These are phyloP conservation scores for Spodoptera picta DNA, from an alignment of 2,888 invertebrate species.

Conservation along the genomic window DNA sequence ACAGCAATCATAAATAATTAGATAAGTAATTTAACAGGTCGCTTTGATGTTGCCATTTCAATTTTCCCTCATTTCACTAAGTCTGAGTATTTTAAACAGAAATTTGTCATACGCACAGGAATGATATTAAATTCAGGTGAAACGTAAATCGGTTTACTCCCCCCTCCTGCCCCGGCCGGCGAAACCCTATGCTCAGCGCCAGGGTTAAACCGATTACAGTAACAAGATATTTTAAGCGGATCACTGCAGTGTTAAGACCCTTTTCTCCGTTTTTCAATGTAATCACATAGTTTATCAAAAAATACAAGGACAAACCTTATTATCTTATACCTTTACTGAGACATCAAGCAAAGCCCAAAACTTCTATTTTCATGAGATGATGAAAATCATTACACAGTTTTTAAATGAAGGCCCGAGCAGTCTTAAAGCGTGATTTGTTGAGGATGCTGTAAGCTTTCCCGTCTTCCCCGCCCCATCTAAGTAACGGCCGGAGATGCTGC, in stretches of 20 bases:
- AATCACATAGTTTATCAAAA: slow-evolving; percentile 34
- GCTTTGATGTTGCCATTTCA: slow-evolving; percentile 40
- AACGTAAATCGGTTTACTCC: slow-evolving; percentile 71
- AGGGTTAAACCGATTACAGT: slow-evolving; percentile 82
- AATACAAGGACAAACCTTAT: slow-evolving; percentile 4
- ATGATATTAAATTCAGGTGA: slow-evolving; percentile 71
- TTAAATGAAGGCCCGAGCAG: slow-evolving; percentile 35
- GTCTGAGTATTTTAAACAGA: slow-evolving; percentile 55
- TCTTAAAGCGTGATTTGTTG: slow-evolving; percentile 65
- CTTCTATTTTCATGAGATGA: no score
- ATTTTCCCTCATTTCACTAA: slow-evolving; percentile 46
- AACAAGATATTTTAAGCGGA: slow-evolving; percentile 83
- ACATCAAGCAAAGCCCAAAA: no score
- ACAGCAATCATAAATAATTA: slow-evolving; percentile 49
- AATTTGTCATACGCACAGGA: slow-evolving; percentile 60
- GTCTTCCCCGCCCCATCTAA: slow-evolving; percentile 46
- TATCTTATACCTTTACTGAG: background rate
- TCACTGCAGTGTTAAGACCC: slow-evolving; percentile 63
- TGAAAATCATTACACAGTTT: slow-evolving; percentile 2
- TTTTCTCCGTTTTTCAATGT: slow-evolving; percentile 56
- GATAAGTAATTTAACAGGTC: slow-evolving; percentile 47
- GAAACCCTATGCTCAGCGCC: slow-evolving; percentile 68
- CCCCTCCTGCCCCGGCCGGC: slow-evolving; percentile 51
- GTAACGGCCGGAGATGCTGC: slow-evolving; percentile 49
- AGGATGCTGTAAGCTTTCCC: slow-evolving; percentile 43